These are phyloP conservation scores for Cygnus buccinator DNA, from an alignment of 2,113 vertebrate species.

Conservation along the genomic window DNA sequence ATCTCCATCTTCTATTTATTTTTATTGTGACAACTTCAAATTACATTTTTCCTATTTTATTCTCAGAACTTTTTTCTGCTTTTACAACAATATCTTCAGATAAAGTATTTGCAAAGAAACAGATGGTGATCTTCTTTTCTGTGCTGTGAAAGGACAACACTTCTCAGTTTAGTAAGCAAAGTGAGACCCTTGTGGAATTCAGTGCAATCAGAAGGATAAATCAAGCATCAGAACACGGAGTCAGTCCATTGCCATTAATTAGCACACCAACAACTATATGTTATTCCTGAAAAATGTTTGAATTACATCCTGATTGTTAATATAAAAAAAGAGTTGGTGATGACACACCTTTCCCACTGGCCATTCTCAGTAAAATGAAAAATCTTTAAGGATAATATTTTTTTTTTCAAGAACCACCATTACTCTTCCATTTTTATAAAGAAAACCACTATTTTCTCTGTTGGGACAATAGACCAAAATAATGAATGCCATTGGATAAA, in stretches of 20 bases:
- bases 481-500: background rate
- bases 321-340: background rate
- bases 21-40: constrained; percentile 32
- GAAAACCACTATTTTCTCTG: background rate
- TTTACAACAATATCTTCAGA: background rate
- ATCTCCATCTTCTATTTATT: constrained; percentile 15
- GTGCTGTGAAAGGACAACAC: background rate
- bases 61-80: constrained; percentile 10
- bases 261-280: background rate
- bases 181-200: background rate
- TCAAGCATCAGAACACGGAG: background rate
- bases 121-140: constrained; percentile 39
- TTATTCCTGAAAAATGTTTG: background rate
- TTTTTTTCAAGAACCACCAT: background rate
- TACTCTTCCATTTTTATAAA: background rate
- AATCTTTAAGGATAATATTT: background rate
- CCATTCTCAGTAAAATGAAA: background rate
- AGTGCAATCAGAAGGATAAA: background rate
- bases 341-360: background rate
- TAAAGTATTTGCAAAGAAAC: constrained; percentile 2
- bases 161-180: constrained; percentile 2
- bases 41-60: constrained; percentile 13
- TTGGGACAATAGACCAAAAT: background rate
- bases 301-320: background rate
- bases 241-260: background rate